A percentile compares a stretch with the other conserved stretches of the same genome.
Conservation (phyloP, 1,140 invertebrate genomes). For the Triops longicaudatus region DNA sequence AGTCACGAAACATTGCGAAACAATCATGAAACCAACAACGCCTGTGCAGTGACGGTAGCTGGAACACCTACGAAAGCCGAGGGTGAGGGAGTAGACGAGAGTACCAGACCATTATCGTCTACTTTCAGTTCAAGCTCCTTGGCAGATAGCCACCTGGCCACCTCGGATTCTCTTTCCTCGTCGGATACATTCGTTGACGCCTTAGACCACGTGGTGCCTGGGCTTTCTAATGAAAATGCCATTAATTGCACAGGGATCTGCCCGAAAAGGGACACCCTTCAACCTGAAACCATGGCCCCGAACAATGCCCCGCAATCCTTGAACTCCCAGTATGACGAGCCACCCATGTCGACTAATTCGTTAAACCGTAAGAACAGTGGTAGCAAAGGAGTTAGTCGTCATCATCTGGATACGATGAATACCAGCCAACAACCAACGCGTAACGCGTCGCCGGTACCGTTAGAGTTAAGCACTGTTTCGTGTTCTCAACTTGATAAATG, state of each 20-base stretch:
- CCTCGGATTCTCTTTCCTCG: constrained; percentile 3
- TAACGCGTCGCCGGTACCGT: constrained; percentile 14
- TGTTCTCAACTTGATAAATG: constrained; percentile 1
- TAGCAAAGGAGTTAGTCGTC: constrained; percentile 18
- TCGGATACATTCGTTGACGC: constrained; percentile 16
- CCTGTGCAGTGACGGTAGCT: neutral
- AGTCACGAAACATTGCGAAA: neutral
- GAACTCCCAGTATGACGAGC: neutral
- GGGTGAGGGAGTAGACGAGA: neutral
- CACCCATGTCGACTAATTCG: neutral
- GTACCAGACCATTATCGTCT: neutral
- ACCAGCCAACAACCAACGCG: constrained; percentile 4
- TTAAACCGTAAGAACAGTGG: neutral
- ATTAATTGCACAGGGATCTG: neutral
- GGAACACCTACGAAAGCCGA: neutral
- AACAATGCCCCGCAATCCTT: neutral
- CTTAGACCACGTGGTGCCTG: constrained; percentile 2
- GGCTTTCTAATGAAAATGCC: neutral
- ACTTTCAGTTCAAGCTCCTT: neutral
- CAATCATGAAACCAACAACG: neutral
- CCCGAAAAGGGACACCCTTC: neutral
- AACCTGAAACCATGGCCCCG: neutral
- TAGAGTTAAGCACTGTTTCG: constrained; percentile 28
- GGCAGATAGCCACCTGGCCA: constrained; percentile 21
- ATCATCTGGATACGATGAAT: neutral